Base-by-base conservation (phyloP, 2,113 vertebrate genomes). In the Centropus bengalensis region DNA sequence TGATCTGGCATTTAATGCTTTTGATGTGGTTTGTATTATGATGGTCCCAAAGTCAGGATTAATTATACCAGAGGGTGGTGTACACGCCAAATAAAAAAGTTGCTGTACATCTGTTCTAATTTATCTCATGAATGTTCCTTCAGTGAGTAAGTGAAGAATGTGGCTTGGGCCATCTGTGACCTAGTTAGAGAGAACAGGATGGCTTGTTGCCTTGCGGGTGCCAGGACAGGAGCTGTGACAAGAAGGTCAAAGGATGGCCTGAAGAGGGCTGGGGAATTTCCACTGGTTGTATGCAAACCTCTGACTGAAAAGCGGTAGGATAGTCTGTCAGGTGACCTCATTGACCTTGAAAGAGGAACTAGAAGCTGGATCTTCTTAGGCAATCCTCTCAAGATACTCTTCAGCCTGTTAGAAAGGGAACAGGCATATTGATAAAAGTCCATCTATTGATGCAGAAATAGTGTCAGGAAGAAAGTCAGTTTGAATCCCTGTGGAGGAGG, bases 131-230 rank as follows among this genome's bases (percentile, higher is more conserved):
- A 38, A 94, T 64, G 66, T 95, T 93, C 73, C 95, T 98, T 96
- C 84, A 91, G 58, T 32, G 74, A 86, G 66, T 20, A 90, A 96
- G 89, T 42, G 62, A 95, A 89, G 96, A 96, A 70, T 87, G 96
- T 77, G 87, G 92, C 91, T 94, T 92, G 67, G 91, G 91, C 97
- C 98, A 98, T 98, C 98, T 98, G 98, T 98, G 97, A 97, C 97
- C 97, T 96, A 98, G 70, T 97, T 97, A 97, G 74, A 79, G 63
- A 45, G 94, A 96, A 82, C 90, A 94, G 93, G 93, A 94, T 2
- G 58, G 44, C 66, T 82, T 47, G 51, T 45, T 93, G 94, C 95
- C 96, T 94, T 85, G 92, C 8, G 44, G 93, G 91, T 95, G 86
- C 95, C 94, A 42, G 59, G 80, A 73, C 58, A 67, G 47, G 42